phyloP scores from a whole-genome alignment of 2,797 vertebrate species.

The Cetoscarus ocellatus region DNA sequence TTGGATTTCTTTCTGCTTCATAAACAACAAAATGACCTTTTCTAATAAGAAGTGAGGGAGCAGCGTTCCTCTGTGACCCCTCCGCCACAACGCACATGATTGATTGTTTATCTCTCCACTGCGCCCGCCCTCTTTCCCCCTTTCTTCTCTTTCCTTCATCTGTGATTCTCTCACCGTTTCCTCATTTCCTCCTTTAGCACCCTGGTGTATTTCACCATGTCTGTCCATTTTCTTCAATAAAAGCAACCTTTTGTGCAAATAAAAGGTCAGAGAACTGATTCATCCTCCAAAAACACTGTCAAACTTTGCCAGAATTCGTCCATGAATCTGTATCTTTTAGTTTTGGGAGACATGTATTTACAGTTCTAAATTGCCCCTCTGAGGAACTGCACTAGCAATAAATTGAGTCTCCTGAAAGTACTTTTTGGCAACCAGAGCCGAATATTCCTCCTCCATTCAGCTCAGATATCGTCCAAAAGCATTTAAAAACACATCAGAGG shows the following conservation, averaged over 20 bases:
- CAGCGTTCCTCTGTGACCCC: constrained; percentile 42
- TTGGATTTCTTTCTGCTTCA: constrained; percentile 36
- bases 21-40: constrained; percentile 61
- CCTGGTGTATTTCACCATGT: constrained; percentile 34
- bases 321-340: constrained; percentile 6
- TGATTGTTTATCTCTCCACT: constrained; percentile 60
- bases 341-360: neutral
- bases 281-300: constrained; percentile 6
- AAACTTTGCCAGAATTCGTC: neutral
- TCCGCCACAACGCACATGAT: constrained; percentile 51
- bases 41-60: constrained; percentile 52
- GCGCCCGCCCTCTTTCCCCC: constrained; percentile 18
- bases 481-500: neutral
- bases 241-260: constrained; percentile 16
- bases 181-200: constrained; percentile 33
- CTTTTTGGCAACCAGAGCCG: constrained; percentile 19
- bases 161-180: constrained; percentile 38
- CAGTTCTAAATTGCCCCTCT: neutral
- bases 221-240: constrained; percentile 19
- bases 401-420: constrained; percentile 1
- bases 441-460: constrained; percentile 3
- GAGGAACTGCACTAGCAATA: constrained; percentile 1
- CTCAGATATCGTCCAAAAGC: constrained; percentile 20
- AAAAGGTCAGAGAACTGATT: constrained; percentile 31
- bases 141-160: constrained; percentile 31